Percentiles rank a stretch among this genome's conserved stretches.
Conservation (phyloP, 1,140 invertebrate species). For the Heliconius himera region DNA sequence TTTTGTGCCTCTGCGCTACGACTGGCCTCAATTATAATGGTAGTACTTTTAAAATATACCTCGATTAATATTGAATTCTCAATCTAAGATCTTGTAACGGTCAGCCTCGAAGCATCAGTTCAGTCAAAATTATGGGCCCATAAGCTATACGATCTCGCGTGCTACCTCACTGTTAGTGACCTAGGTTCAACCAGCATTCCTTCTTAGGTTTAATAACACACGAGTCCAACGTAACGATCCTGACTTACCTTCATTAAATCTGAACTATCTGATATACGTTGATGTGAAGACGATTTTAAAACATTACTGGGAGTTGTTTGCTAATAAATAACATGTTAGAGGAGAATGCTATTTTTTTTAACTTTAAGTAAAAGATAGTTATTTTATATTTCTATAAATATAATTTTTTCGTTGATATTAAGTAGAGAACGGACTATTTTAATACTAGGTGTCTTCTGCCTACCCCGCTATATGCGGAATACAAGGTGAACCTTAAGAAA, state of each 20-base stretch:
- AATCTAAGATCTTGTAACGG: slow-evolving; percentile 25
- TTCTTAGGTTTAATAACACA: slow-evolving; percentile 77
- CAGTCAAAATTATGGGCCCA: slow-evolving; percentile 40
- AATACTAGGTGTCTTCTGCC: too few relatives aligned
- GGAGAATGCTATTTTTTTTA: too few relatives aligned
- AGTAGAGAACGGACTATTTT: too few relatives aligned
- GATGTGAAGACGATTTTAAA: neutral
- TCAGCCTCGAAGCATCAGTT: slow-evolving; percentile 35
- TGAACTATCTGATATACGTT: slow-evolving; percentile 36
- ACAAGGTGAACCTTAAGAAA: too few relatives aligned
- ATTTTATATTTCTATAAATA: neutral
- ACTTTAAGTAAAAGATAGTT: neutral
- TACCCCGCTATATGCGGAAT: too few relatives aligned
- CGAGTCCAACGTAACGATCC: slow-evolving; percentile 69
- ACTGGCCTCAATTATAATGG: neutral
- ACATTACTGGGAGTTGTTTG: neutral
- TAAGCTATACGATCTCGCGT: slow-evolving; percentile 48
- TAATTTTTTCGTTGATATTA: too few relatives aligned
- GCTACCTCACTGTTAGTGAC: slow-evolving; percentile 68
- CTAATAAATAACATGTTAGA: too few relatives aligned
- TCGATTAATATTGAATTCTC: neutral
- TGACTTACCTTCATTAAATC: slow-evolving; percentile 68
- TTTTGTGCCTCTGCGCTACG: too few relatives aligned
- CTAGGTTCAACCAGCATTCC: slow-evolving; percentile 66
- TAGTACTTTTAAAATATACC: neutral